phyloP scores from a whole-genome alignment of 2,797 vertebrate genomes.

The Leptatherina wallacei region DNA sequence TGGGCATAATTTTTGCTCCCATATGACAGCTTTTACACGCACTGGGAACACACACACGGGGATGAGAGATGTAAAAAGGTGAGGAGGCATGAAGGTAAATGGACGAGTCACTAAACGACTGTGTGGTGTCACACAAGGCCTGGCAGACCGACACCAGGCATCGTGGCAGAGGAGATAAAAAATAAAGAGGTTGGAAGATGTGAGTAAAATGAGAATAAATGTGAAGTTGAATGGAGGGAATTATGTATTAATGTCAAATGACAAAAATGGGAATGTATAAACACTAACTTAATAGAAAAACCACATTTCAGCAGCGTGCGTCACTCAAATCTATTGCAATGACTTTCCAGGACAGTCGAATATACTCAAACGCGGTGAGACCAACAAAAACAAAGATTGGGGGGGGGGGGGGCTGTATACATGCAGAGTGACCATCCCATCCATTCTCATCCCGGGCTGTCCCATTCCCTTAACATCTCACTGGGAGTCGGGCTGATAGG shows the following conservation, averaged over 20 bases:
- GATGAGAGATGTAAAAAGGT: constrained; percentile 14
- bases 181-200: background rate
- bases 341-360: constrained; percentile 21
- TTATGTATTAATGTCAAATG: background rate
- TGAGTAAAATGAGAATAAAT: background rate
- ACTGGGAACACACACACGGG: background rate
- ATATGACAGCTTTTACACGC: constrained; percentile 45
- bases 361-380: constrained; percentile 16
- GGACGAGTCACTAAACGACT: constrained; percentile 41
- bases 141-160: constrained; percentile 13
- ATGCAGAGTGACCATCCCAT: constrained; percentile 61
- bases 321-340: constrained; percentile 35
- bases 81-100: constrained; percentile 34
- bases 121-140: constrained; percentile 30
- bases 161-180: background rate
- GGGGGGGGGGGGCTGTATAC: constrained; percentile 36
- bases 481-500: constrained; percentile 49
- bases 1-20: constrained; percentile 45
- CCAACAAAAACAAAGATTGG: background rate
- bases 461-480: constrained; percentile 59
- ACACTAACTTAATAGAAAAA: background rate
- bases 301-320: background rate
- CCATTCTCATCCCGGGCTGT: constrained; percentile 73
- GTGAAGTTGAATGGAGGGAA: background rate
- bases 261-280: no score